These are phyloP conservation scores for Gallirallus australis DNA, from an alignment of 2,797 vertebrate genomes.

Conservation along the genomic window DNA sequence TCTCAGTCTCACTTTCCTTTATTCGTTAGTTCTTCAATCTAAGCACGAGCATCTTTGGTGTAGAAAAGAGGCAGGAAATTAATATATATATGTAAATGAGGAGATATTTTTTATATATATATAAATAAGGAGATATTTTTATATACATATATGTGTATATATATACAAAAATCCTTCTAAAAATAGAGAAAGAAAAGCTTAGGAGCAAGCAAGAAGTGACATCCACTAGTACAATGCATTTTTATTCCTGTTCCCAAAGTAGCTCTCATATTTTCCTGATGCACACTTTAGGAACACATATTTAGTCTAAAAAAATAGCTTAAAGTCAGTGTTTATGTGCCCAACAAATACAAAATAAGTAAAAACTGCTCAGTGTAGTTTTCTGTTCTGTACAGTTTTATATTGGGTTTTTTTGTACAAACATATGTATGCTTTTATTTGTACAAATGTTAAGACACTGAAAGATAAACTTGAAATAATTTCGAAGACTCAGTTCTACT, in stretches of 20 bases:
- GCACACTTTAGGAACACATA: not conserved
- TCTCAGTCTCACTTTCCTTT: not conserved
- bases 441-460: not conserved
- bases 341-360: not conserved
- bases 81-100: no score
- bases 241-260: not conserved
- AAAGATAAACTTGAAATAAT: not conserved
- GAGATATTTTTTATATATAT: no score
- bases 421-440: not conserved
- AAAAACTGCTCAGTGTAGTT: not conserved
- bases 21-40: not conserved
- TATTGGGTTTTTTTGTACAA: not conserved
- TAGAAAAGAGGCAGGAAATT: not conserved
- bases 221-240: not conserved
- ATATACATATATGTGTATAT: no score
- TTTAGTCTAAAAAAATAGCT: not conserved
- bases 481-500: not conserved
- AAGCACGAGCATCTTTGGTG: accelerated
- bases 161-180: not conserved
- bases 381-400: not conserved
- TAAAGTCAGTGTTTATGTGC: not conserved
- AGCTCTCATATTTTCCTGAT: not conserved
- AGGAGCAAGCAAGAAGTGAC: not conserved
- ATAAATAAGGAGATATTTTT: no score
- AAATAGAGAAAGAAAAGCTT: not conserved